Base-by-base conservation (phyloP, 2,888 invertebrate genomes). In the Trisateles emortualis region DNA sequence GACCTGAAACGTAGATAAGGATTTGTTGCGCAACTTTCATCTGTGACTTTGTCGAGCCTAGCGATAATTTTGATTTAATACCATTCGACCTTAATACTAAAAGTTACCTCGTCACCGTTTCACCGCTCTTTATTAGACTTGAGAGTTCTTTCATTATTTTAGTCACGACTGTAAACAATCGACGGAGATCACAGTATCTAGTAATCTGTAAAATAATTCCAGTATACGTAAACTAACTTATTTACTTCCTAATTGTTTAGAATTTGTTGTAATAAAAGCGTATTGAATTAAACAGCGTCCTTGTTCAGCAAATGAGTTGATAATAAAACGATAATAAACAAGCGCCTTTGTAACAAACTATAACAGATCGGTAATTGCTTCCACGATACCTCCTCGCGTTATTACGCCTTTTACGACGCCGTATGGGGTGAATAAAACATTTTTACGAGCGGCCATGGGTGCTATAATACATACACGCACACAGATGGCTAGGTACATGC, bases 341-440 rank as follows among this genome's bases (percentile, higher is more conserved):
- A 86, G 88, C 88, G 88, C 90, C 89, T 89, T 92, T 90, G 92
- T 92, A 90, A 92, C 92, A 92, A 92, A 92, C 92, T 92, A 92
- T 92, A 92, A 92, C 92, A 92, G 92, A 92, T 92, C 90, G 84
- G 92, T 92, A 92, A 92, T 92, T 92, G 92, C 90, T 90, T 90
- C 88, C 87, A 88, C 92, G 90, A 91, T 92, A 88, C 92, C 92
- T 92, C 83, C 90, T 88, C 86, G 87, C 90, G 91, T 92, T 92
- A 92, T 92, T 92, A 92, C 92, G 88, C 87, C 90, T 91, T 92
- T 92, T 91, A 92, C 92, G 92, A 92, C 87, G 88, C 89, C 90
- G 92, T 91, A 92, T 91, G 91, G 92, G 92, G 91, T 87, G 91
- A 91, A 92, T 92, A 92, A 92, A 92, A 90, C 92, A 92, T 92